Evolutionary conservation across 2,113 vertebrate species (phyloP), one percentile per base, ranked within the genome.

Genomic region (Patagioenas fasciata): DNA sequence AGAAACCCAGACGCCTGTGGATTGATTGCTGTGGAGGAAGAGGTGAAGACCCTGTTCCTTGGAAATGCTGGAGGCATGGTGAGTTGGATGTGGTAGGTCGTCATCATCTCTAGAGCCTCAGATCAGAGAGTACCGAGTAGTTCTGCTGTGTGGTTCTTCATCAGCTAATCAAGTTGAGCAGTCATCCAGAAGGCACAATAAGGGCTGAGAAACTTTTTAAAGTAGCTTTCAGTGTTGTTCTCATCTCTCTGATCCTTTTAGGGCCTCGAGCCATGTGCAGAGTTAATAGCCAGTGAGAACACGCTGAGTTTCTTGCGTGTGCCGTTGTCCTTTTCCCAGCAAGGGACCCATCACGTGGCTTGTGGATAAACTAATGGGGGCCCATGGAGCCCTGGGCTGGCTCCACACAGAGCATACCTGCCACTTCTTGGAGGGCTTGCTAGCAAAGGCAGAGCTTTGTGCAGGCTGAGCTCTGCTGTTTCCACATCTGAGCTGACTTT

Each of bases 21-120:
- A 95, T 79, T 89, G 77, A 95, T 91, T 44, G 83, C 80, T 89
- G 83, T 25, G 40, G 67, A 89, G 77, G 70, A 91, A 78, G 47
- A 84, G 93, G 73, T 89, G 86, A 91, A 86, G 83, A 34, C 89
- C 77, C 53, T 14, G 3, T 32, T 92, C 64, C 65, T 80, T 91
- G 91, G 69, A 86, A 89, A 67, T 54, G 58, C 69, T 88, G 0
- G 9, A 17, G 67, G 42, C 80, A 8, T 38, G 15, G 42, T 1
- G 56, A 42, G 36, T 34, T 80, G 83, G 51, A 80, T 84, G 91
- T 54, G 69, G 51, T 70, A 34, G 91, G 88, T 93, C 6, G 0
- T 44, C 4, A 0, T 81, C 47, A 36, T 80, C 82, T 77, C 71
- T 17, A 42, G 64, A 80, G 67, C 71, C 50, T 85, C 67, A 8